Evolutionary conservation across 1,140 invertebrate species (phyloP).

Genomic region (Gonatopus flavifemur): DNA sequence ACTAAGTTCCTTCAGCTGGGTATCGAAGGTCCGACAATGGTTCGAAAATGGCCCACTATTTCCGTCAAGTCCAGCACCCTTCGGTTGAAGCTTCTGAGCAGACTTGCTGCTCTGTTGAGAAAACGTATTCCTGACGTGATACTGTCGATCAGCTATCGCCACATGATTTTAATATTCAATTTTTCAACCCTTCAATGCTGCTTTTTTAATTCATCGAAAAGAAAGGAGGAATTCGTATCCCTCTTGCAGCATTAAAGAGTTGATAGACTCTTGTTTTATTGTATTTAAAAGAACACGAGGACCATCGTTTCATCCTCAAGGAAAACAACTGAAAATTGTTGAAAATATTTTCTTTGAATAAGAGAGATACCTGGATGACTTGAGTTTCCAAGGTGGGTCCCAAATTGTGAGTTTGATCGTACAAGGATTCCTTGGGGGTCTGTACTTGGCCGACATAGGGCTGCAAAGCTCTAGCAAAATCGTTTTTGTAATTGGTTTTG

Average conservation of each 20-base stretch:
- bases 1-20: constrained; percentile 66
- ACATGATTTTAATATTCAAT: too few species aligned
- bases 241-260: too few species aligned
- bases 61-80: constrained; percentile 31
- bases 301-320: too few species aligned
- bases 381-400: constrained; percentile 36
- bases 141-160: background rate
- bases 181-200: too few species aligned
- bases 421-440: constrained; percentile 40
- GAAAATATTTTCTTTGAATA: too few species aligned
- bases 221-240: too few species aligned
- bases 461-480: constrained; percentile 67
- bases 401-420: constrained; percentile 42
- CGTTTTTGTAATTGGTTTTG: constrained; percentile 66
- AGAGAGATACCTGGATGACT: constrained; percentile 41
- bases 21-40: constrained; percentile 68
- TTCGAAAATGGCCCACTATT: constrained; percentile 63
- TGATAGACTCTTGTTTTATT: too few species aligned
- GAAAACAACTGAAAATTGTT: too few species aligned
- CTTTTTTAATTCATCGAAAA: too few species aligned
- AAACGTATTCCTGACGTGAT: constrained; percentile 15
- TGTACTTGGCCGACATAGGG: constrained; percentile 61
- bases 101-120: constrained; percentile 33
- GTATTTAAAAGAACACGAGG: too few species aligned
- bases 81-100: constrained; percentile 38